Evolutionary conservation across 2,113 vertebrate genomes (phyloP), one percentile per base, ranked within the genome.

Genomic region (Tupaia chinensis): DNA sequence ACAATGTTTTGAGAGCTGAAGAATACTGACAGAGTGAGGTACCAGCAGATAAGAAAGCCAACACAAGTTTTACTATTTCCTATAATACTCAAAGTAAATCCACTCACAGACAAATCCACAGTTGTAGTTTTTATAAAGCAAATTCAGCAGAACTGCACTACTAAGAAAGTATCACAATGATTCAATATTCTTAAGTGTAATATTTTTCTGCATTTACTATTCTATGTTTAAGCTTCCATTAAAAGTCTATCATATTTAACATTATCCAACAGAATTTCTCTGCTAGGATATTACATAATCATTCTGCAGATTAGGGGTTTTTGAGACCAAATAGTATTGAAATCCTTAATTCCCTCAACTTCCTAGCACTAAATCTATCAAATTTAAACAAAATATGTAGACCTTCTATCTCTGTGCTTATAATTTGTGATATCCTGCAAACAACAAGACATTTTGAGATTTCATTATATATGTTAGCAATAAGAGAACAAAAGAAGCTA

Each of bases 371-470:
- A 97, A 88, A 16, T 17, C 3, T 0, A 74, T 68, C 77, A 69
- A 93, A 91, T n/a, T 60, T 69, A 92, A 94, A 86, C 58, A 93
- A 89, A 92, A 91, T 54, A 79, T n/a, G 25, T 87, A 66, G 27
- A 34, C 56, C 27, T 13, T n/a, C 7, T 77, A 88, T 25, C 44
- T 77, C 82, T 61, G 32, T 83, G 32, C 58, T 91, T 93, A 83
- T 78, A 60, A 77, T 87, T 90, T 78, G 54, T 87, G 11, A 92
- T 92, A 89, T 63, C 23, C 23, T 85, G 12, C 14, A 81, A 92
- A 96, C 44, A 89, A 96, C 44, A 84, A n/a, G 4, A 93, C 83
- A 81, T 73, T 91, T 74, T 96, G 27, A 95, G 58, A 79, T 91
- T 93, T 83, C 32, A 78, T 91, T 87, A 78, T 44, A 69, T 69